phyloP scores from a whole-genome alignment of 2,797 vertebrate species.

The Danio tinwini region DNA sequence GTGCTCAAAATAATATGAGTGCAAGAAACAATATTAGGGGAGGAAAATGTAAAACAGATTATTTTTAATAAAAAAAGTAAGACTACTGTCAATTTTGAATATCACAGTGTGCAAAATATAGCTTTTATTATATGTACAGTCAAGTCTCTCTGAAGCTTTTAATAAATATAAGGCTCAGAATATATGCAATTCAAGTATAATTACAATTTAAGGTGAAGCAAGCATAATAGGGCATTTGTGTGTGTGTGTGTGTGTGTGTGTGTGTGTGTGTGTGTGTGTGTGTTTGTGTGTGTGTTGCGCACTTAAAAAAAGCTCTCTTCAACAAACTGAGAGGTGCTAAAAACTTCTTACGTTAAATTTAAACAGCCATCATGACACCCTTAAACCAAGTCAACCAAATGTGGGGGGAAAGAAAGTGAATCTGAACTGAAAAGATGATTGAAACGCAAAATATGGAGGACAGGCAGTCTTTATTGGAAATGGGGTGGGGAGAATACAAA shows the following conservation, averaged over 20 bases:
- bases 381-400: slow-evolving; percentile 51
- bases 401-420: slow-evolving; percentile 57
- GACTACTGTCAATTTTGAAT: slow-evolving; percentile 31
- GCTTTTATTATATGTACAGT: slow-evolving; percentile 74
- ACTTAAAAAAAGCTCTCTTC: slow-evolving; percentile 38
- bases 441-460: slow-evolving; percentile 86
- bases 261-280: slow-evolving; percentile 6
- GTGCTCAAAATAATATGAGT: slow-evolving; percentile 30
- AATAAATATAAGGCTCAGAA: slow-evolving; percentile 71
- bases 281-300: slow-evolving; percentile 26
- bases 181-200: slow-evolving; percentile 58
- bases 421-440: slow-evolving; percentile 80
- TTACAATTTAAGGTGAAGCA: slow-evolving; percentile 36
- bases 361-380: slow-evolving; percentile 34
- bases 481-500: slow-evolving; percentile 84
- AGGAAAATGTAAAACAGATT: slow-evolving; percentile 41
- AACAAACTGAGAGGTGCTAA: slow-evolving; percentile 19
- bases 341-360: slow-evolving; percentile 39
- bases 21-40: slow-evolving; percentile 17
- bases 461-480: slow-evolving; percentile 99
- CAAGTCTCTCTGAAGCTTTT: slow-evolving; percentile 62
- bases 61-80: neutral
- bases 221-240: slow-evolving; percentile 1
- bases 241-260: slow-evolving; percentile 23
- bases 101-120: slow-evolving; percentile 76